Base-by-base conservation (phyloP, 2,113 vertebrate genomes). In the Eonycteris spelaea region DNA sequence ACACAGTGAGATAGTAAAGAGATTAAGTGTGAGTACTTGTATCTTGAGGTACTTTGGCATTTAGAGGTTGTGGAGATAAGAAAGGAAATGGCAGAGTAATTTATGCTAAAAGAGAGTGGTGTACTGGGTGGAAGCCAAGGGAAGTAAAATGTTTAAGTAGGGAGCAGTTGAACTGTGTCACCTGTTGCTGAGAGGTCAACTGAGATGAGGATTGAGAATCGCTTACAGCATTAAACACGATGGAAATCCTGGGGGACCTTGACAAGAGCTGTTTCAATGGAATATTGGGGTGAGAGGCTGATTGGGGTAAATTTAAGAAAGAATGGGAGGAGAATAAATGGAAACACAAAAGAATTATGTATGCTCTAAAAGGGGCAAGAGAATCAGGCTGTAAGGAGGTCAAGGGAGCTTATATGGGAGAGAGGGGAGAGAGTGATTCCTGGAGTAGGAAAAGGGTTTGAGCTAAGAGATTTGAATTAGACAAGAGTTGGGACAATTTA, bases 171-270 rank as follows among this genome's bases (percentile, higher is more conserved):
- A 3, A 3, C 16, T 86, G 19, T 85, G 71, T 95, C 57, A 55
- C 70, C 57, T 59, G 7, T 95, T 96, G 77, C 43, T 93, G 77
- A 93, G 67, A 93, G 68, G 33, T 77, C n/a, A n/a, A 28, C 87
- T 51, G 57, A 90, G 53, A 70, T 45, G 82, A 68, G 48, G 85
- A 67, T 48, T 85, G 79, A 96, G 82, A 95, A 68, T 89, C 63
- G 33, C 91, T 95, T 55, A 77, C 2, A 82, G 53, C 13, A 53
- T 40, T 95, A 68, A 90, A 61, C 40, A 40, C 22, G 11, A 26
- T 65, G 35, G 28, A 89, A 43, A 43, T 75, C 51, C 35, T 75
- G 6, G 15, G 79, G 45, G 53, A 86, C 51, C 12, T 71, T 78
- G 89, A 33, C 19, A 77, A 55, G 82, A 87, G 26, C 71, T 91